Evolutionary conservation across 2,113 vertebrate species (phyloP).

Genomic region (Aegithalos caudatus): DNA sequence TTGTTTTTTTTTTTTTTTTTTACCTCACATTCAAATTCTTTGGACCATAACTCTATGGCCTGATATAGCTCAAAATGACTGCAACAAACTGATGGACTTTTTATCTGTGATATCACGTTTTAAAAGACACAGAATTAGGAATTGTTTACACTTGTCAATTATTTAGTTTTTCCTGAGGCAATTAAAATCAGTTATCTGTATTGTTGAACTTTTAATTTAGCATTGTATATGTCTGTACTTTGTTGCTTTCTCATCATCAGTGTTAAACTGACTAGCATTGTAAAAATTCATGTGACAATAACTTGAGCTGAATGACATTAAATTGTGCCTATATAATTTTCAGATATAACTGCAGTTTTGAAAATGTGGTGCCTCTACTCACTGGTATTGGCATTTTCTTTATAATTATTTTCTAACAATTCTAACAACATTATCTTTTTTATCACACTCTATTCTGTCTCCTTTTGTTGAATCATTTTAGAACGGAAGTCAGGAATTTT

Average conservation of each 20-base stretch:
- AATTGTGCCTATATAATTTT: not conserved
- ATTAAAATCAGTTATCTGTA: not conserved
- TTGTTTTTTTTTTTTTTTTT: not conserved
- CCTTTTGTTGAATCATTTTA: not conserved
- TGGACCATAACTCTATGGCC: not conserved
- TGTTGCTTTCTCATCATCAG: not conserved
- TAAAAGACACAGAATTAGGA: not conserved
- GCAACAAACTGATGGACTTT: not conserved
- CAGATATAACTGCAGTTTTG: not conserved
- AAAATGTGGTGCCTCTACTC: not conserved
- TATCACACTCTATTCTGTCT: not conserved
- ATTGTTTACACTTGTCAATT: not conserved
- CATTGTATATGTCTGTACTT: not conserved
- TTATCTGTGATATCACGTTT: not conserved
- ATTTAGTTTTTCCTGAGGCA: not conserved
- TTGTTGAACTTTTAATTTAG: not conserved
- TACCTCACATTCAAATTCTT: not conserved
- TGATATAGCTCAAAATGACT: not conserved
- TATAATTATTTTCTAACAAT: not conserved
- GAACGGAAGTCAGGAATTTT: not conserved
- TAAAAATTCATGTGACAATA: not conserved
- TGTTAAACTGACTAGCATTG: not conserved
- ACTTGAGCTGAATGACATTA: not conserved
- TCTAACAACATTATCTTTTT: not conserved
- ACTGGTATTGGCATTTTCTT: not conserved